A percentile compares a stretch with the other conserved stretches of the same genome.
phyloP scores from a whole-genome alignment of 2,888 invertebrate species.

The Lasius fuliginosus region DNA sequence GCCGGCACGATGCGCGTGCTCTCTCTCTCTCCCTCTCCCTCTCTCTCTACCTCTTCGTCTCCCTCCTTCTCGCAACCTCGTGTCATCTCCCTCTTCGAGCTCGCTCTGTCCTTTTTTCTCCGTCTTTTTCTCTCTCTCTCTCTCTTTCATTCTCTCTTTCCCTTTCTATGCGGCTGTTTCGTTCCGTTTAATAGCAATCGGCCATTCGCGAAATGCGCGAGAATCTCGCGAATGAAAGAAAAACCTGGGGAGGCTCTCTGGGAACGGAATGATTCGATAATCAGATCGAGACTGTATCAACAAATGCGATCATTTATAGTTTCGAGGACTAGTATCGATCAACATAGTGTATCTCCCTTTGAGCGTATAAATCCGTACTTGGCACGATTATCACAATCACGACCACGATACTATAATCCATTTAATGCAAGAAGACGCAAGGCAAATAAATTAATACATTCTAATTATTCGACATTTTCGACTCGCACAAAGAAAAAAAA shows the following conservation, averaged over 20 bases:
- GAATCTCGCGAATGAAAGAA: conserved; percentile 46
- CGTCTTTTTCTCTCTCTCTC: conserved; percentile 21
- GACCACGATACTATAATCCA: too few species aligned
- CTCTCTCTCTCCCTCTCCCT: conserved; percentile 61
- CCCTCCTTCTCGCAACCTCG: conserved; percentile 50
- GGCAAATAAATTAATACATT: neutral
- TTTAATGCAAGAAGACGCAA: too few species aligned
- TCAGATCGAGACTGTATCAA: conserved; percentile 31
- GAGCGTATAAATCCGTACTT: neutral
- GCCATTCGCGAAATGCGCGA: conserved; percentile 74
- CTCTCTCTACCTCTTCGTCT: conserved; percentile 50
- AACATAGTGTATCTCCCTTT: conserved; percentile 1
- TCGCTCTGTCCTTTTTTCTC: conserved; percentile 45
- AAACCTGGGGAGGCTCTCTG: conserved; percentile 7
- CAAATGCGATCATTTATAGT: conserved; percentile 11
- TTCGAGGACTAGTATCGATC: conserved; percentile 25
- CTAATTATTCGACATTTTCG: neutral
- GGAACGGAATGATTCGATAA: conserved; percentile 30
- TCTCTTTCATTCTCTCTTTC: conserved; percentile 21
- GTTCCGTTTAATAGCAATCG: conserved; percentile 79
- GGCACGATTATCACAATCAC: too few species aligned
- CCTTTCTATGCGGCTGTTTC: conserved; percentile 63
- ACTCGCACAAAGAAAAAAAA: neutral
- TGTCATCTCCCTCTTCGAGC: conserved; percentile 64
- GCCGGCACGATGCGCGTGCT: conserved; percentile 78